Conservation (phyloP, 2,888 invertebrate genomes). For the Apamea crenata region DNA sequence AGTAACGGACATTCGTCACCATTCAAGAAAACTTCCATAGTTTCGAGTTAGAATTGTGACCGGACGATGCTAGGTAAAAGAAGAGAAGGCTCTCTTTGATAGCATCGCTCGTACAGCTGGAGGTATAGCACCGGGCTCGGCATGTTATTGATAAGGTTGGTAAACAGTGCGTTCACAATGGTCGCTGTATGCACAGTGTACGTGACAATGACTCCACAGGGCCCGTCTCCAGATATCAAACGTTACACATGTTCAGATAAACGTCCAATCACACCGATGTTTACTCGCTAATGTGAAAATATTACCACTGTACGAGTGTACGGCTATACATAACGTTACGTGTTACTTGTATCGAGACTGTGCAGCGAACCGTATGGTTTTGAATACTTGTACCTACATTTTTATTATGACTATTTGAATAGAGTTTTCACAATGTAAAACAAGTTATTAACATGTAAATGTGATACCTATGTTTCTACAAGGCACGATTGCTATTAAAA, state of each 20-base stretch:
- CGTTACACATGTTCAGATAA: conserved; percentile 79
- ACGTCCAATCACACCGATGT: conserved; percentile 78
- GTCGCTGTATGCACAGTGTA: conserved; percentile 74
- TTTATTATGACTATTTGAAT: conserved; percentile 39
- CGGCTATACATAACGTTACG: conserved; percentile 40
- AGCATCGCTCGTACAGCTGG: conserved; percentile 64
- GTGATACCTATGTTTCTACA: background rate
- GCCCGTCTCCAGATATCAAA: conserved; percentile 70
- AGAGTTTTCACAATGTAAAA: conserved; percentile 33
- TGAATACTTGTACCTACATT: conserved; percentile 34
- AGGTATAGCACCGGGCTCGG: conserved; percentile 58
- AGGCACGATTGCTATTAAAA: background rate
- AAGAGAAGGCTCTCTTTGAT: conserved; percentile 15
- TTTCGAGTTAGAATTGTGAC: background rate
- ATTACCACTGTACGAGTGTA: conserved; percentile 55
- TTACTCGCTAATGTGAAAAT: conserved; percentile 68
- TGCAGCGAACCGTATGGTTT: conserved; percentile 40
- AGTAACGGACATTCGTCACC: conserved; percentile 41
- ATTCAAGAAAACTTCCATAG: background rate
- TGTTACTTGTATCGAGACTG: conserved; percentile 34
- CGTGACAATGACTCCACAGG: conserved; percentile 86
- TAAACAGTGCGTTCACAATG: conserved; percentile 84
- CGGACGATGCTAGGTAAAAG: background rate
- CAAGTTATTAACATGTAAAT: background rate
- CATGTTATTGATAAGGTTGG: conserved; percentile 87